phyloP scores from a whole-genome alignment of 2,888 invertebrate species.

The Netelia fuscicornis region DNA sequence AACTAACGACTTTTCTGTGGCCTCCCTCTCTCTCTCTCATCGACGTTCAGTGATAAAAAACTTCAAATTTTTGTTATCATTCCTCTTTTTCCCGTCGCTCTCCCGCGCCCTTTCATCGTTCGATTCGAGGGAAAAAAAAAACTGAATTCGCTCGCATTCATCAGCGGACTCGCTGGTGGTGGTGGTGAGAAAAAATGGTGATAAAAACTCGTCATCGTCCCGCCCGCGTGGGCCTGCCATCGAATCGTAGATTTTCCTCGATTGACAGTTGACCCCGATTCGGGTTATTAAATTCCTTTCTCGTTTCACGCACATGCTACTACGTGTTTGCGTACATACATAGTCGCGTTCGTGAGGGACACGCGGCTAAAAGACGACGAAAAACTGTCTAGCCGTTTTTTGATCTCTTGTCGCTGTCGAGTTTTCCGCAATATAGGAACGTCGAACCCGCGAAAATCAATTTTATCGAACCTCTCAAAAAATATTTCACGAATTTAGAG shows the following conservation, averaged over 20 bases:
- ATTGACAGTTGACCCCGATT: conserved; percentile 62
- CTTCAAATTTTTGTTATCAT: conserved; percentile 14
- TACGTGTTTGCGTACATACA: not conserved
- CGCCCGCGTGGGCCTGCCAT: not conserved
- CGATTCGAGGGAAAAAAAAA: conserved; percentile 2
- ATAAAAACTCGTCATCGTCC: conserved; percentile 45
- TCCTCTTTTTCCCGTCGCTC: not conserved
- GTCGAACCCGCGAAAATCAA: not conserved
- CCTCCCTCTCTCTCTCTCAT: not conserved
- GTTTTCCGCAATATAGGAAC: not conserved
- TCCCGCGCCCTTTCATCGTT: not conserved
- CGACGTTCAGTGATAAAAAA: not conserved
- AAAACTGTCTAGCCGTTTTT: conserved; percentile 11
- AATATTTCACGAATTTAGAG: too few species aligned
- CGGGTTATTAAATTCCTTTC: conserved; percentile 61
- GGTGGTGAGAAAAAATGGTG: conserved; percentile 4
- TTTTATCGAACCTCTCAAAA: not conserved
- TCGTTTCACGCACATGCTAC: conserved; percentile 27
- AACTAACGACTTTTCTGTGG: not conserved
- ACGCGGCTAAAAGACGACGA: not conserved
- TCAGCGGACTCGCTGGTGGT: conserved; percentile 17
- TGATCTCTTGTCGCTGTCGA: not conserved
- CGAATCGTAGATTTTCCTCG: conserved; percentile 42
- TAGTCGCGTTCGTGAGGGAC: not conserved
- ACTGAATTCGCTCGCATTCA: conserved; percentile 39